phyloP scores from a whole-genome alignment of 1,140 invertebrate genomes.

The Drosophila hydei region DNA sequence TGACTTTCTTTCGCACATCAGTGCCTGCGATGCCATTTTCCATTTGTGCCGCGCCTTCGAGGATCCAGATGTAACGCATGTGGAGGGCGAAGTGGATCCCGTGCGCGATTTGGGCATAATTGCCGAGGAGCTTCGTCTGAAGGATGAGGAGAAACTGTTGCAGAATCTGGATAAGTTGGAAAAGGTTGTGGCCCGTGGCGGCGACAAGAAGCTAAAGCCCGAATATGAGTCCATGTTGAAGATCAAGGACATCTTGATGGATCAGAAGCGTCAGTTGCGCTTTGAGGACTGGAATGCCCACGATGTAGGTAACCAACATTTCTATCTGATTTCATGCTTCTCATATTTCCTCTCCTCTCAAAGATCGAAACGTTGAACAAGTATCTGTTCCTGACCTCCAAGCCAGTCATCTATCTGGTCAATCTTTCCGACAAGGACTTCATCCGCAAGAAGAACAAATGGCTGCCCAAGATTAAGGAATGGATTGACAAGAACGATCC shows the following conservation, averaged over 20 bases:
- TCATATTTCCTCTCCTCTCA: background rate
- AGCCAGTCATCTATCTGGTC: conserved; percentile 98
- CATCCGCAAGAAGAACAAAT: conserved; percentile 99
- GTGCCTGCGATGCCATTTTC: conserved; percentile 99
- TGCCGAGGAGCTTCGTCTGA: conserved; percentile 96
- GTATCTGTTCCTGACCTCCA: conserved; percentile 98
- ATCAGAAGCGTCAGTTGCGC: conserved; percentile 96
- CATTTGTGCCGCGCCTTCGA: conserved; percentile 99
- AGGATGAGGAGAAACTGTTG: conserved; percentile 95
- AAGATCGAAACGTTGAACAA: conserved; percentile 99
- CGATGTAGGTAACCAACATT: conserved; percentile 89
- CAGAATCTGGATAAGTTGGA: conserved; percentile 94
- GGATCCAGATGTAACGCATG: conserved; percentile 98
- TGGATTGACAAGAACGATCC: conserved; percentile 99
- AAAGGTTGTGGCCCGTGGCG: conserved; percentile 92
- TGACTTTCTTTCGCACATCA: conserved; percentile 99
- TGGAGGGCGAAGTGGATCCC: conserved; percentile 99
- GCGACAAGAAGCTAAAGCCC: conserved; percentile 98
- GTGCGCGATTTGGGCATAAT: conserved; percentile 98
- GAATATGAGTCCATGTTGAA: conserved; percentile 96
- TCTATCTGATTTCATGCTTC: conserved; percentile 62
- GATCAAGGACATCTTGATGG: conserved; percentile 92
- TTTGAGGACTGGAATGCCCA: conserved; percentile 96
- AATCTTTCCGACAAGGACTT: conserved; percentile 99
- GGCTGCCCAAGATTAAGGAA: conserved; percentile 99